Conservation (phyloP, 2,113 vertebrate genomes). For the Girardinichthys multiradiatus region DNA sequence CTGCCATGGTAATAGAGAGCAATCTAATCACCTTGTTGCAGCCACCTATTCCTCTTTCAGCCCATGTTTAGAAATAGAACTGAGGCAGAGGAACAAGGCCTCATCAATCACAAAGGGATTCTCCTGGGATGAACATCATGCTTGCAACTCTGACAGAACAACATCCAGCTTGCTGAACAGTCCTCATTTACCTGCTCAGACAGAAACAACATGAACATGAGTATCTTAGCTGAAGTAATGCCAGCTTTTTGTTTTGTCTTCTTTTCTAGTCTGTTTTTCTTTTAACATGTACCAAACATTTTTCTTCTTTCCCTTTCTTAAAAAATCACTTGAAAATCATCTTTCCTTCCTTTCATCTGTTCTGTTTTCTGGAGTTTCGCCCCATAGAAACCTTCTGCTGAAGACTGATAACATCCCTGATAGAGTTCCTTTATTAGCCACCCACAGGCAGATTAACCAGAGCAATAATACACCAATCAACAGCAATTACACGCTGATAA, state of each 20-base stretch:
- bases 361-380: constrained; percentile 37
- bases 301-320: constrained; percentile 20
- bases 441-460: constrained; percentile 74
- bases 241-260: neutral
- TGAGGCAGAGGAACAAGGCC: constrained; percentile 49
- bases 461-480: constrained; percentile 77
- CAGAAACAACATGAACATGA: constrained; percentile 1
- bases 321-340: constrained; percentile 9
- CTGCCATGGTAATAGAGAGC: constrained; percentile 51
- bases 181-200: constrained; percentile 24
- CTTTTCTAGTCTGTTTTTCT: constrained; percentile 28
- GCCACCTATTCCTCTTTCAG: constrained; percentile 37
- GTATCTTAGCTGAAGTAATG: constrained; percentile 6
- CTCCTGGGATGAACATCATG: constrained; percentile 39
- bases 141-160: constrained; percentile 54
- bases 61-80: constrained; percentile 62
- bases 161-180: constrained; percentile 49
- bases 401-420: constrained; percentile 70
- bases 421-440: constrained; percentile 74
- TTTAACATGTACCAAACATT: constrained; percentile 34
- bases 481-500: constrained; percentile 74
- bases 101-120: constrained; percentile 68
- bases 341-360: constrained; percentile 7
- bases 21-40: constrained; percentile 67
- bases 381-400: constrained; percentile 62